Base-by-base conservation (phyloP, 2,888 invertebrate species). In the Phaonia tiefii region DNA sequence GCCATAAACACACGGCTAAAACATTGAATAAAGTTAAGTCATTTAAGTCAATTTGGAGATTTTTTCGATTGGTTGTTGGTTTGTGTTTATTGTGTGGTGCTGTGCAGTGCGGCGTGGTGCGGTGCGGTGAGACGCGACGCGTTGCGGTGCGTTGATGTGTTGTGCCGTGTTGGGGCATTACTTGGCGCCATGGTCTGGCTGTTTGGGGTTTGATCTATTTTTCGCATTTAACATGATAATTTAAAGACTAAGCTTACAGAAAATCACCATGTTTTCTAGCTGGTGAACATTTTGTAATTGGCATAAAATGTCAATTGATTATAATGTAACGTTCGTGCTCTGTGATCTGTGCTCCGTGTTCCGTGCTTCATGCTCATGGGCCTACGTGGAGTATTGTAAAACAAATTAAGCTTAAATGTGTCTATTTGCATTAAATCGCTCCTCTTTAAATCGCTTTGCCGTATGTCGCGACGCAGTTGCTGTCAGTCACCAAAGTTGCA, bases 281-380 rank as follows among this genome's bases (percentile, higher is more conserved):
- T 69, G 67, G 72, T 72, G 69, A 72, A 78, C 81, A 78, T 81
- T 75, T 78, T 81, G 78, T 81, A 81, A 81, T 81, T 78, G 78
- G 78, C 78, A 81, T 81, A 72, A 78, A 81, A 78, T 78, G 81
- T 75, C 81, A 78, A 78, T 81, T 78, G 81, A 81, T 78, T 81
- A 75, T 75, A 69, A 69, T 78, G 69, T 78, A 72, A 72, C 74
- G 44, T 75, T 66, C 66, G 25, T 25, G 13, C 25, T 22, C 17
- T 51, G 1, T n/a, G n/a, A n/a, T n/a, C n/a, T 15, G 3, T 20
- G 60, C 37, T 37, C 13, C 60, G 20, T 17, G 60, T 46, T 70
- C 26, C 67, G 75, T 75, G 79, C 75, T 67, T 31, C 42, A 0
- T n/a, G 26, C 31, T 8, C 22, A 20, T 37, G 42, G 31, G 63